Evolutionary conservation across 2,113 vertebrate species (phyloP).

Genomic region (Phrynosoma blainvillii): DNA sequence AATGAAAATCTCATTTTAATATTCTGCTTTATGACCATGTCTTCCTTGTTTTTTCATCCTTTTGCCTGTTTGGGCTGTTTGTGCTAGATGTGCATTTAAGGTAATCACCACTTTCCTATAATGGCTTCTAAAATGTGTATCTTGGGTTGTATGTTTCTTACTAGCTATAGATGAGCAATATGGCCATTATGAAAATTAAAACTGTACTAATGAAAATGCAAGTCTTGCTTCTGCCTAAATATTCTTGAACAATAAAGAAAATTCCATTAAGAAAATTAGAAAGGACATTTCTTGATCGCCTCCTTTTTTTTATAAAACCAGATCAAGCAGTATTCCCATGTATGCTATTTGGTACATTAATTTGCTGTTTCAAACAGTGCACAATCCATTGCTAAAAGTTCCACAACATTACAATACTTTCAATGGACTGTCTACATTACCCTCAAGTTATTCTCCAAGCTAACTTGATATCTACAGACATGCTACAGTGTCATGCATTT

Average conservation of each 20-base stretch:
- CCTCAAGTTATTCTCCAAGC: conserved; percentile 24
- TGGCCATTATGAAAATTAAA: conserved; percentile 7
- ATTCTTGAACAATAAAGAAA: conserved; percentile 36
- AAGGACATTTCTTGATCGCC: conserved; percentile 26
- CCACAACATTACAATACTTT: conserved; percentile 43
- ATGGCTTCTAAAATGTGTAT: conserved; percentile 6
- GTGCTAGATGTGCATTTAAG: not conserved
- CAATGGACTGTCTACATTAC: conserved; percentile 25
- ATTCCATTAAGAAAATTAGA: conserved; percentile 29
- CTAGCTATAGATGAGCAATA: conserved; percentile 1
- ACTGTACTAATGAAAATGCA: conserved; percentile 25
- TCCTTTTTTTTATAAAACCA: not conserved
- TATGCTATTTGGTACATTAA: conserved; percentile 27
- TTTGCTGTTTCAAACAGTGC: conserved; percentile 28
- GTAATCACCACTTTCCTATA: conserved; percentile 3
- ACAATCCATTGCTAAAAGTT: conserved; percentile 22
- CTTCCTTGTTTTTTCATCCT: not conserved
- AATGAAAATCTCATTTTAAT: conserved; percentile 1
- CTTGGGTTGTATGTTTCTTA: conserved; percentile 17
- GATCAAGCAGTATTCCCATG: conserved; percentile 27
- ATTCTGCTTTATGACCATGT: not conserved
- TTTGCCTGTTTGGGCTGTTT: conserved; percentile 6
- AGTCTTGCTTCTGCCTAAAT: not conserved
- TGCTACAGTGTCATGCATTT: not conserved
- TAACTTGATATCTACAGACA: conserved; percentile 5